These are phyloP conservation scores for Pachliopta kotzebuea DNA, from an alignment of 2,888 invertebrate species.

Conservation along the genomic window DNA sequence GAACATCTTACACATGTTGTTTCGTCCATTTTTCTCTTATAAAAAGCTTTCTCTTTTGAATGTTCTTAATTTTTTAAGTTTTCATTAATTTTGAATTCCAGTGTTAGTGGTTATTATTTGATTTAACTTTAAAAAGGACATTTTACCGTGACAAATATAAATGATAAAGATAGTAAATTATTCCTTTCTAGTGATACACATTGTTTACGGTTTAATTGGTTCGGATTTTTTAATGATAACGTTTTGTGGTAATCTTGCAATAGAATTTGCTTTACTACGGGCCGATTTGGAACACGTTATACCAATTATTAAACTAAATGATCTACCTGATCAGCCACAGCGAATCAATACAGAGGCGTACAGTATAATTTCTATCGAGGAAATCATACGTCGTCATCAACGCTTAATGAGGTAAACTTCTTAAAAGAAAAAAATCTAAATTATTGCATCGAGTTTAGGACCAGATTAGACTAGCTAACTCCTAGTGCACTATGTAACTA, in stretches of 20 bases:
- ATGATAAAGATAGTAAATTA: no score
- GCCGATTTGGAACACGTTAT: slow-evolving; percentile 41
- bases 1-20: neutral
- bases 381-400: slow-evolving; percentile 49
- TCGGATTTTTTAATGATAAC: slow-evolving; percentile 49
- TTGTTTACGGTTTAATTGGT: slow-evolving; percentile 46
- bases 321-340: slow-evolving; percentile 1
- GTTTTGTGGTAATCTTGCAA: slow-evolving; percentile 49
- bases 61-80: no score
- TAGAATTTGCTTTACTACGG: slow-evolving; percentile 48
- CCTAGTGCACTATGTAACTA: no score
- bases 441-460: no score
- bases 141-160: no score
- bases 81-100: no score
- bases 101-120: no score
- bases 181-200: slow-evolving; percentile 48
- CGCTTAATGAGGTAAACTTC: slow-evolving; percentile 45
- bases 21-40: neutral
- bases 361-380: slow-evolving; percentile 34
- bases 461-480: no score
- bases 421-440: no score
- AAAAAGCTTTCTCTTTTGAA: no score
- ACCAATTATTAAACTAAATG: slow-evolving; percentile 32
- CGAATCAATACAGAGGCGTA: slow-evolving; percentile 1
- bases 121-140: no score